Conservation (phyloP, 2,113 vertebrate genomes). For the Pavo muticus region DNA sequence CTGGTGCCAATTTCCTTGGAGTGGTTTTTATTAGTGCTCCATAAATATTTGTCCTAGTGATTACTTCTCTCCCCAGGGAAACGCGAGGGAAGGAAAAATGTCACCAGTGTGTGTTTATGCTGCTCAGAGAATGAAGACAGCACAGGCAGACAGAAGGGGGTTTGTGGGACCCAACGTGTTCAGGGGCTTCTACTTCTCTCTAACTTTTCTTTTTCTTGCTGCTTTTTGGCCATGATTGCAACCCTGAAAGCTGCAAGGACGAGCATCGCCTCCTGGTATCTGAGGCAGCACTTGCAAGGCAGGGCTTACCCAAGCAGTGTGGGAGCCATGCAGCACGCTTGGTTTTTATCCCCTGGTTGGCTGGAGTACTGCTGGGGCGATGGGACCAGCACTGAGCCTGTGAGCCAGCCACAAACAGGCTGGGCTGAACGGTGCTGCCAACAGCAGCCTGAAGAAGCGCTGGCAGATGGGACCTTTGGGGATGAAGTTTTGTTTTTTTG, state of each 20-base stretch:
- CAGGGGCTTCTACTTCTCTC: background rate
- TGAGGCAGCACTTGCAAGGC: background rate
- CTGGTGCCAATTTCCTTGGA: background rate
- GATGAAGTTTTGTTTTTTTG: background rate
- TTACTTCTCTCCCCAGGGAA: background rate
- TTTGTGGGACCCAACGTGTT: background rate
- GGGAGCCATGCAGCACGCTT: background rate
- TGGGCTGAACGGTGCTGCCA: background rate
- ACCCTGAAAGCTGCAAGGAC: rapidly evolving
- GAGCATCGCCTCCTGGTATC: background rate
- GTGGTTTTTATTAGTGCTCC: background rate
- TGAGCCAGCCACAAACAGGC: background rate
- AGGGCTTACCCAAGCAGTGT: background rate
- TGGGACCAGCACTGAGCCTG: background rate
- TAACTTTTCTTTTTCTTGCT: background rate
- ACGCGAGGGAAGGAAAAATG: rapidly evolving
- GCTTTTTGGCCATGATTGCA: background rate
- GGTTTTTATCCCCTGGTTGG: background rate
- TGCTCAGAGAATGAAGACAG: background rate
- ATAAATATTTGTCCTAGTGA: rapidly evolving
- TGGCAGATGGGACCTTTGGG: rapidly evolving
- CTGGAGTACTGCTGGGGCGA: background rate
- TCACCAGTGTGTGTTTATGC: background rate
- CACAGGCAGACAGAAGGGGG: background rate
- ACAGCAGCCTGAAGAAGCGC: rapidly evolving